Evolutionary conservation across 2,113 vertebrate genomes (phyloP).

Genomic region (Smithornis capensis): DNA sequence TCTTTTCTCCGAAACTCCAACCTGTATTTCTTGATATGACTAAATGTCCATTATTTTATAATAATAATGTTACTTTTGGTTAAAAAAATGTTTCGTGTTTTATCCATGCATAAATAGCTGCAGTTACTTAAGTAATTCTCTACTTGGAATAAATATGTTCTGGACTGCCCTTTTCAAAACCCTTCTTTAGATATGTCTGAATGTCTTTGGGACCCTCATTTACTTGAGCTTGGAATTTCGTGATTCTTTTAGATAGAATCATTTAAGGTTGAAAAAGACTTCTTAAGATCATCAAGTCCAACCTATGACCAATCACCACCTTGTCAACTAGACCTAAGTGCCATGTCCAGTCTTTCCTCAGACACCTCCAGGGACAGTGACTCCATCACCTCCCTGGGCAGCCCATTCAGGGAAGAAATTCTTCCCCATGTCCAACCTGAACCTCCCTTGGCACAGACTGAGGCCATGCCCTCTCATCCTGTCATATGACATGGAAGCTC

Average conservation of each 20-base stretch:
- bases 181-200: neutral
- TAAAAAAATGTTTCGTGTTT: neutral
- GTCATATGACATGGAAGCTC: neutral
- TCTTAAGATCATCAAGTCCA: neutral
- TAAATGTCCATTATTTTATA: neutral
- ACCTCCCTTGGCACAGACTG: neutral
- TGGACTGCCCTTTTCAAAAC: neutral
- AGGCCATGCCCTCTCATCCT: neutral
- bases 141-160: neutral
- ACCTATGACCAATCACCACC: neutral
- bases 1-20: neutral
- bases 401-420: neutral
- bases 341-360: accelerated
- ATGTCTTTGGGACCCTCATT: neutral
- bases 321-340: neutral
- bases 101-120: neutral
- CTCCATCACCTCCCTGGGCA: neutral
- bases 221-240: neutral
- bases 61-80: neutral
- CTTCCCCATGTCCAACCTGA: neutral
- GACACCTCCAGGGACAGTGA: neutral
- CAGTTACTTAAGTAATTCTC: neutral
- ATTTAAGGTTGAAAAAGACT: neutral
- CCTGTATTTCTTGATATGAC: neutral
- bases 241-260: neutral